phyloP scores from a whole-genome alignment of 2,113 vertebrate genomes.

The Clarias magur region DNA sequence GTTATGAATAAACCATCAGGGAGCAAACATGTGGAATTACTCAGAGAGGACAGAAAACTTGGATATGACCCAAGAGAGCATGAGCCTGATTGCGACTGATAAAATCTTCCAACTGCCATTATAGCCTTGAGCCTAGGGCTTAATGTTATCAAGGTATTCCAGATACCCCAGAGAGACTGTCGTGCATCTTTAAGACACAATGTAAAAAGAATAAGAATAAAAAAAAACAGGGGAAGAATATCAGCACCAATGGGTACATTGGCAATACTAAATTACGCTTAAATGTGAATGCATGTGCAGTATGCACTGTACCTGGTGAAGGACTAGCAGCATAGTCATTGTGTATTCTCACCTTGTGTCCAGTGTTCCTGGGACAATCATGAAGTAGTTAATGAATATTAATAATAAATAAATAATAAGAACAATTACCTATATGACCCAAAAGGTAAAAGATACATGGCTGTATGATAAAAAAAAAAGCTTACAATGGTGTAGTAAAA shows the following conservation, averaged over 20 bases:
- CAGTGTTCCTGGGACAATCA: not conserved
- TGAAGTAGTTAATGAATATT: not conserved
- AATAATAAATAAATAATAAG: not conserved
- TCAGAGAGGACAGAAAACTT: constrained; percentile 17
- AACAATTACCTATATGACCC: not conserved
- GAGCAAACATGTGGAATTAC: constrained; percentile 19
- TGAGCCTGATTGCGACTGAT: constrained; percentile 22
- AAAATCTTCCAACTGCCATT: constrained; percentile 15
- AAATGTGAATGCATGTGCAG: not conserved
- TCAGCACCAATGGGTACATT: not conserved
- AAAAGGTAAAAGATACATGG: not conserved
- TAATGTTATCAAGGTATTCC: not conserved
- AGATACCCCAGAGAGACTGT: not conserved
- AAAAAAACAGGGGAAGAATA: not conserved
- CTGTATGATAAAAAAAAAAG: not conserved
- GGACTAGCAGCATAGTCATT: not conserved
- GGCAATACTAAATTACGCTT: not conserved
- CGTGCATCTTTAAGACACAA: not conserved
- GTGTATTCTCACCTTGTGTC: not conserved
- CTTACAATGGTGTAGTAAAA: not conserved
- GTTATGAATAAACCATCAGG: not conserved
- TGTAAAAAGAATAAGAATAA: not conserved
- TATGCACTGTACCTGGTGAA: not conserved
- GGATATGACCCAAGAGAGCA: constrained; percentile 9
- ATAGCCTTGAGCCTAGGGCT: not conserved